Base-by-base conservation (phyloP, 2,888 invertebrate genomes). In the Agonopterix arenella region DNA sequence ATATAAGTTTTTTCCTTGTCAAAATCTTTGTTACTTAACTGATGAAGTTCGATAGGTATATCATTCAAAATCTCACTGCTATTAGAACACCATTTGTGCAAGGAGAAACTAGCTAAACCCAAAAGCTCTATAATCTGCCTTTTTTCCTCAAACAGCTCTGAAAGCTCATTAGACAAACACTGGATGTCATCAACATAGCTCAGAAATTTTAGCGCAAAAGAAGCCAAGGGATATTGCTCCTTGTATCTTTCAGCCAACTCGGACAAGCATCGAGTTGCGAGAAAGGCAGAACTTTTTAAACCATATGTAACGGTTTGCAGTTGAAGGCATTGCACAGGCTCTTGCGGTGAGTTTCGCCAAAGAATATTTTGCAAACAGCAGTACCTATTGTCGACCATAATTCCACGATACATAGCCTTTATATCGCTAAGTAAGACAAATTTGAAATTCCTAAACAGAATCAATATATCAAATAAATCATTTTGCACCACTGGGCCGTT, bases 291-390 rank as follows among this genome's bases (percentile, higher is more conserved):
- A 38, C 47, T 46, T 40, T 53, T 53, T 37, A 53, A n/a, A 0
- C 57, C 57, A 45, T 52, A 59, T 2, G 56, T 57, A 2, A 59
- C 54, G 4, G 55, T 57, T n/a, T 57, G 40, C 9, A 59, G 18
- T 10, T 44, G 42, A 9, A 59, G 47, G 16, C 54, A 57, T 44
- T 50, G 44, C 1, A 59, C 28, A 10, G 10, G 13, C 44, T 56
- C 47, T 36, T 54, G 11, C 7, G 51, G 50, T 10, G 36, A 16
- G 8, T 56, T 53, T 8, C 55, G 47, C 57, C 54, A 59, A 2
- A 59, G 36, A 43, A 58, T 60, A 36, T 49, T 55, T 48, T 48
- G 48, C n/a, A 47, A 48, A 42, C 44, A 54, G 49, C 10, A 52
- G 28, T 42, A 56, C 52, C 41, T 56, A 53, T 4, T 56, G 18